A percentile compares a stretch with the other conserved stretches of the same genome.
Evolutionary conservation across 2,113 vertebrate genomes (phyloP).

Genomic region (Grammomys surdaster): DNA sequence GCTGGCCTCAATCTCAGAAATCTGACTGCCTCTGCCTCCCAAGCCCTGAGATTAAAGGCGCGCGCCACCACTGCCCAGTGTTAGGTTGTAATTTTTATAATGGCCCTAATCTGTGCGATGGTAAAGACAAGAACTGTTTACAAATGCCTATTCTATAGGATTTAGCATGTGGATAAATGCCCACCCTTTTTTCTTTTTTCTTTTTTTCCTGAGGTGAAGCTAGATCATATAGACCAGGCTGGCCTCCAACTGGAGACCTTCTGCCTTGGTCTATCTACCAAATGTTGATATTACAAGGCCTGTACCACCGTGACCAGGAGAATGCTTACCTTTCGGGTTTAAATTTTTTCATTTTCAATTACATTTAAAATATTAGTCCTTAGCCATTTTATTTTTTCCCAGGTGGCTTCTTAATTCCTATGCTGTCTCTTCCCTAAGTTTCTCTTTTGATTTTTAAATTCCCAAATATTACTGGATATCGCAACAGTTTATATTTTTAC

Average conservation of each 20-base stretch:
- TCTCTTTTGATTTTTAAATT: constrained; percentile 62
- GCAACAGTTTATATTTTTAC: neutral
- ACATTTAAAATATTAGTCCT: constrained; percentile 39
- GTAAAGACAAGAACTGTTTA: neutral
- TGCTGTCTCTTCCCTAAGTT: neutral
- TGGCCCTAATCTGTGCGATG: neutral
- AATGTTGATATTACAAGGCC: neutral
- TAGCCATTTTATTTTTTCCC: neutral
- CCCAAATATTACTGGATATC: neutral
- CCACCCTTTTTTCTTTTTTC: neutral
- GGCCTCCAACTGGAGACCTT: neutral
- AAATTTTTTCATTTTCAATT: neutral
- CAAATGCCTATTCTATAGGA: neutral
- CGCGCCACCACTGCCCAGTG: too few species aligned
- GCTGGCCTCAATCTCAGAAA: too few species aligned
- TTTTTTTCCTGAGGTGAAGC: neutral
- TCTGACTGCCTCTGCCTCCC: too few species aligned
- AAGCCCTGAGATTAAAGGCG: too few species aligned
- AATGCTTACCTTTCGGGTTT: neutral
- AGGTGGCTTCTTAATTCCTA: neutral
- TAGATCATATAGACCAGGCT: neutral
- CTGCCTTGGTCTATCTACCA: neutral
- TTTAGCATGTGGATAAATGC: neutral
- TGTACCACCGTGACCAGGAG: neutral
- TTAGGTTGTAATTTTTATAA: neutral